Percentiles rank a stretch among this genome's conserved stretches.
Conservation (phyloP, 2,888 invertebrate genomes). For the Nemotelus pantherinus region DNA sequence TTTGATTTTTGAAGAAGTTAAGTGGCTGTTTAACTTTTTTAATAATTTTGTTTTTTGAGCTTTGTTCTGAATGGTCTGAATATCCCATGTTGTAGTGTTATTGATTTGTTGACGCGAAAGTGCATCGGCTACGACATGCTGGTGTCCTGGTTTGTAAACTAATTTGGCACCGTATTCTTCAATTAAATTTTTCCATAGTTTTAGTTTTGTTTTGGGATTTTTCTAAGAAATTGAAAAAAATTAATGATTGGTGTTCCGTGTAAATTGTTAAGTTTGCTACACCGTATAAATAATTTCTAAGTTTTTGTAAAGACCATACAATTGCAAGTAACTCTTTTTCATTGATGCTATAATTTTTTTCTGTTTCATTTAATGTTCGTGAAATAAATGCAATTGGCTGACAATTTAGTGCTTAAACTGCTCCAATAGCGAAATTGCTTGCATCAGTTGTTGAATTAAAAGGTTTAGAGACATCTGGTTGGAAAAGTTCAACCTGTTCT, state of each 20-base stretch:
- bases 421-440: conserved; percentile 51
- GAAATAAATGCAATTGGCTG: no score
- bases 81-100: background rate
- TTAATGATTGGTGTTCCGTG: background rate
- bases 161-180: conserved; percentile 53
- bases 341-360: background rate
- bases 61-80: background rate
- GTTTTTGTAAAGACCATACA: background rate
- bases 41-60: background rate
- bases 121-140: conserved; percentile 57
- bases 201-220: conserved; percentile 50
- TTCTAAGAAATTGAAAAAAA: conserved; percentile 48
- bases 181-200: conserved; percentile 48
- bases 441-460: conserved; percentile 58
- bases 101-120: conserved; percentile 53
- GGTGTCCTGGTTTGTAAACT: conserved; percentile 60
- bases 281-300: background rate
- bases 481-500: background rate
- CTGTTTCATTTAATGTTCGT: no score
- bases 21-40: background rate
- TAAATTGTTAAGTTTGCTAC: background rate
- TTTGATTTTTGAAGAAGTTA: background rate
- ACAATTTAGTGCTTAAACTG: no score
- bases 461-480: conserved; percentile 41
- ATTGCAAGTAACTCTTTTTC: background rate